These are phyloP conservation scores for Himantopus leucocephalus DNA, from an alignment of 2,113 vertebrate genomes.

Conservation along the genomic window DNA sequence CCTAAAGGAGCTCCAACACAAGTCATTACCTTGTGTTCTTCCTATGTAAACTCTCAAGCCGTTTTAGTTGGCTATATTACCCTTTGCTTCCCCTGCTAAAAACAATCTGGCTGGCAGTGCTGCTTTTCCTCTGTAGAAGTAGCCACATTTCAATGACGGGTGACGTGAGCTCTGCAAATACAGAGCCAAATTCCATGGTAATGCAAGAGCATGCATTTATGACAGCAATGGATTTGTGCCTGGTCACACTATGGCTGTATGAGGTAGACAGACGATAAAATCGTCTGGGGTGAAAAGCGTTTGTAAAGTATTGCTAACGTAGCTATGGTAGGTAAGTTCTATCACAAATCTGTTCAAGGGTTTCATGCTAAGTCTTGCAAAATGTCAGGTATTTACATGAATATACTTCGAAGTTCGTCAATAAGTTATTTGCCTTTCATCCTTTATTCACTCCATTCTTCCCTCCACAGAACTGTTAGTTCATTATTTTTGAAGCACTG, in stretches of 20 bases:
- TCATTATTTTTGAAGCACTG: not conserved
- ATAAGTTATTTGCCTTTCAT: not conserved
- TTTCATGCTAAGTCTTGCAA: not conserved
- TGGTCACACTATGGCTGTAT: not conserved
- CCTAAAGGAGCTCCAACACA: not conserved
- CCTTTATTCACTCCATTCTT: not conserved
- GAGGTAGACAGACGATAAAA: not conserved
- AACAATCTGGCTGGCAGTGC: constrained; percentile 10
- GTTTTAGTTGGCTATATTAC: not conserved
- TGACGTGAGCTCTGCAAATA: not conserved
- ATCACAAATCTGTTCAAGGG: not conserved
- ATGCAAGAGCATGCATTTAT: not conserved
- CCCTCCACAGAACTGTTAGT: not conserved
- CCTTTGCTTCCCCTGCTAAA: not conserved
- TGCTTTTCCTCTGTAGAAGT: constrained; percentile 12
- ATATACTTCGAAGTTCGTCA: not conserved
- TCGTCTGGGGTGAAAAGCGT: not conserved
- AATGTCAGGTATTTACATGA: not conserved
- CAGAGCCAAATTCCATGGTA: not conserved
- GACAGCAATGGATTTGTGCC: not conserved
- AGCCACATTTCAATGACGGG: not conserved
- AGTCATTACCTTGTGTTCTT: not conserved
- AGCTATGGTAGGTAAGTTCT: not conserved
- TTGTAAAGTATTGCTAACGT: not conserved
- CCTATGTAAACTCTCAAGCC: not conserved